phyloP scores from a whole-genome alignment of 2,113 vertebrate genomes.

The Ceratotherium simum region DNA sequence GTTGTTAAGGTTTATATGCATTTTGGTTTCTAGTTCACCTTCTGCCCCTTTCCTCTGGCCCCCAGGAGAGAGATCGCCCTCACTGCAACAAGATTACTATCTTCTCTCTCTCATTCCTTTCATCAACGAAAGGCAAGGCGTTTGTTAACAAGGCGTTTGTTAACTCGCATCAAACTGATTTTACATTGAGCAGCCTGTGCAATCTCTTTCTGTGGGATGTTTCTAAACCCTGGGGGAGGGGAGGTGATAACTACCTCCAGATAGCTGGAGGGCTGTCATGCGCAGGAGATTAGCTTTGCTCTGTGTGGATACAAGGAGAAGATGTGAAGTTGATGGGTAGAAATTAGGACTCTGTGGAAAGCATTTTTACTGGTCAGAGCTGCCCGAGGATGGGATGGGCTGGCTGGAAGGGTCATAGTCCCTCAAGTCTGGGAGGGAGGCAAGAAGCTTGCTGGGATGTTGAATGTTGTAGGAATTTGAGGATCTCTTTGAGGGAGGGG shows the following conservation, averaged over 20 bases:
- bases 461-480: background rate
- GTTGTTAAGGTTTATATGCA: background rate
- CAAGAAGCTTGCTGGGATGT: background rate
- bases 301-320: background rate
- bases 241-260: background rate
- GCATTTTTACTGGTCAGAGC: background rate
- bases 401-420: background rate
- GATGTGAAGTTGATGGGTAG: background rate
- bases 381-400: background rate
- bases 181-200: background rate
- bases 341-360: background rate
- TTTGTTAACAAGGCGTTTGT: background rate
- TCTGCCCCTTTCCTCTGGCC: accelerated
- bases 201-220: background rate
- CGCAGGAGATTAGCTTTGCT: background rate
- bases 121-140: background rate
- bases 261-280: background rate
- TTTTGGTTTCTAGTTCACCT: background rate
- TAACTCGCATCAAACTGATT: background rate
- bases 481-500: background rate
- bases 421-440: background rate
- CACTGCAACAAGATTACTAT: background rate
- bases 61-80: background rate
- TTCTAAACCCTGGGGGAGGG: conserved; percentile 31
- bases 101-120: background rate